Base-by-base conservation (phyloP, 2,888 invertebrate species). In the Geophilus truncorum region DNA sequence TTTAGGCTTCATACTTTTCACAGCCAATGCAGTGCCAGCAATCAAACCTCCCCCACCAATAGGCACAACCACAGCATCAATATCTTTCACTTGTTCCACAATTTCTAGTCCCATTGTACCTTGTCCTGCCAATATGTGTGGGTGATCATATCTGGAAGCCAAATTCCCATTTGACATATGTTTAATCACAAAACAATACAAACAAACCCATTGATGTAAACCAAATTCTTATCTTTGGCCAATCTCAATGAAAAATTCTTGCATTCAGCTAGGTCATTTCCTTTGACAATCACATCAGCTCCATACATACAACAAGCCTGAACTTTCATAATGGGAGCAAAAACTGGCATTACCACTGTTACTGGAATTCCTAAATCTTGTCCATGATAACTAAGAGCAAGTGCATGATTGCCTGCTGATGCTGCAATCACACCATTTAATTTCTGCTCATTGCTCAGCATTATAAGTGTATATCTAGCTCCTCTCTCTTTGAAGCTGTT, bases 401-500 rank as follows among this genome's bases (percentile, higher is more conserved):
- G 92, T 0, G 98, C 97, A 88, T 98, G 97, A 87, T 97, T 98
- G 0, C 97, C 97, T 80, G 97, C 90, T 0, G 96, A 96, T 0
- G 97, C 97, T 0, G 97, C 95, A 81, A 96, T 94, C 0, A 97
- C 95, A 0, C 97, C 97, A 2, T 87, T 88, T 80, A 88, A 87
- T 85, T 91, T 92, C 84, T 94, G 91, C 45, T 93, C 92, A 80
- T 91, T 89, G 0, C 92, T 88, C 2, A 97, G 88, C 86, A 92
- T 92, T 77, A 94, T 87, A 77, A 97, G 88, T 0, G 95, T 93
- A 85, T 95, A 94, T 21, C 96, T 89, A 0, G 97, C 97, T 0
- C 97, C 97, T 82, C 97, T 90, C 86, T 98, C 97, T 87, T 97
- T 97, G 86, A 97, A 97, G 87, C 96, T n/a, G n/a, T n/a, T n/a